These are phyloP conservation scores for Macaca nemestrina DNA, from an alignment of 2,113 vertebrate species.

Conservation along the genomic window DNA sequence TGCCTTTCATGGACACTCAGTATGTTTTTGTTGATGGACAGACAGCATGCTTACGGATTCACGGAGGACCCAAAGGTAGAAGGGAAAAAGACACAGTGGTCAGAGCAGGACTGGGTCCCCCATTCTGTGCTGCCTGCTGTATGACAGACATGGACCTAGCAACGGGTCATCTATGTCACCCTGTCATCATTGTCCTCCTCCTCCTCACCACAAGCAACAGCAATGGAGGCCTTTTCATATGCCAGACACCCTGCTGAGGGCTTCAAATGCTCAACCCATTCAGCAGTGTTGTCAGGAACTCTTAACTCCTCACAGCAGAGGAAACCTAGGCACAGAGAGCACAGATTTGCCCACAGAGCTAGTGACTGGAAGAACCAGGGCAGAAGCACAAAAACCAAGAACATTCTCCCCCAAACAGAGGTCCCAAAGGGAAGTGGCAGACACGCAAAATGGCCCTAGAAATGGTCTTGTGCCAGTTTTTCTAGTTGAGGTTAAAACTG, in stretches of 20 bases:
- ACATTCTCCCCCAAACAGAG: not conserved
- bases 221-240: not conserved
- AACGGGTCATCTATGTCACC: not conserved
- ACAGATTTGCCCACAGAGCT: not conserved
- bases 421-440: not conserved
- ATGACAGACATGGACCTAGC: not conserved
- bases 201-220: not conserved
- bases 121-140: fast-evolving
- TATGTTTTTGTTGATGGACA: not conserved
- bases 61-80: not conserved
- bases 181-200: not conserved
- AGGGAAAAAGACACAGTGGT: not conserved
- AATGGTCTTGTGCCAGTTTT: not conserved
- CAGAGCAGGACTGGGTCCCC: not conserved
- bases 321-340: not conserved
- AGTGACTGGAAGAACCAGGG: not conserved
- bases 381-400: not conserved
- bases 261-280: not conserved
- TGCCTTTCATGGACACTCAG: not conserved
- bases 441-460: not conserved
- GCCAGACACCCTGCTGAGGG: not conserved
- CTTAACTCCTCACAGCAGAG: not conserved
- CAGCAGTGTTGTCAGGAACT: not conserved
- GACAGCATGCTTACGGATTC: not conserved
- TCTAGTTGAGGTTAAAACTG: not conserved